Base-by-base conservation (phyloP, 1,140 invertebrate genomes). In the Belonocnema kinseyi region DNA sequence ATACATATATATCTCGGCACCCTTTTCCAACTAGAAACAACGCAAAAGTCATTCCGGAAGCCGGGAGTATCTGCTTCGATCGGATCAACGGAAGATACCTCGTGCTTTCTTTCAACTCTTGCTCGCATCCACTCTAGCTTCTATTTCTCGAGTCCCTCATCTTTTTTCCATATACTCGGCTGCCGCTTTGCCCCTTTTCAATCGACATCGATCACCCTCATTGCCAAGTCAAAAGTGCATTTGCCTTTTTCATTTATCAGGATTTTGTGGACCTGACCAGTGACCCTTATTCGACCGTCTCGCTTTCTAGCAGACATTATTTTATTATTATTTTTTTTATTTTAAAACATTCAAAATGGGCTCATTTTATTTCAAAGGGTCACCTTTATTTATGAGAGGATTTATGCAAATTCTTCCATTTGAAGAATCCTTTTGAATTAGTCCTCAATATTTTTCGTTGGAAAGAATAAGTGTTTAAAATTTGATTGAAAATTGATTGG, bases 211-310 rank as follows among this genome's bases (percentile, higher is more conserved):
- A 80, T 71, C 56, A 80, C 74, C 77, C 72, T 77, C 74, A 76
- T 80, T 77, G 77, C 77, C 76, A 83, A 85, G 81, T 79, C 80
- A 77, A 83, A 83, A 83, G 79, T 81, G 79, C 81, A 85, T 86
- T 87, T 86, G 86, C 85, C 77, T 84, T 85, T 88, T 88, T 87
- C 88, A 89, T 88, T 89, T 89, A 87, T 89, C 88, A 89, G 83
- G 88, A 87, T 89, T 88, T 85, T 83, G 74, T 51, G 50, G 19
- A 73, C 66, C 53, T 78, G 80, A 82, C 77, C 81, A 73, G 71
- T 46, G 4, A 46, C 56, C 13, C 19, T 52, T 21, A 21, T 19
- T 17, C n/a, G 54, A 51, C 50, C 74, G 17, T 14, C 21, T 72
- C 13, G 33, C 16, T 46, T 10, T 66, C 5, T 56, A 56, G 10